Percentiles rank a stretch among this genome's conserved stretches.
phyloP scores from a whole-genome alignment of 2,888 invertebrate species.

The Stenolophus ochropezus region DNA sequence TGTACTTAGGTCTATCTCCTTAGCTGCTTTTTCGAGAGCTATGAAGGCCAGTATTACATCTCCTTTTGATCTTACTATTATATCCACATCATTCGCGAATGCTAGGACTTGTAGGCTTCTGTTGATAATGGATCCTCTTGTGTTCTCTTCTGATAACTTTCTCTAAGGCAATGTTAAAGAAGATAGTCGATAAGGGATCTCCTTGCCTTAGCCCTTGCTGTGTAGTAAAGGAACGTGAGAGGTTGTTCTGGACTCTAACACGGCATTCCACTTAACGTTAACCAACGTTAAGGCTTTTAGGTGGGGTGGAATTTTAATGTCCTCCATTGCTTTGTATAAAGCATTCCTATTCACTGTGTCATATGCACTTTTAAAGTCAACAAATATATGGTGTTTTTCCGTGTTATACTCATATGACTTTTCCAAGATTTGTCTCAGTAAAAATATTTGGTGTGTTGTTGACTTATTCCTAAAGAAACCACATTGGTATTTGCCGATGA shows the following conservation, averaged over 20 bases:
- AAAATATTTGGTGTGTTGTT: too few relatives aligned
- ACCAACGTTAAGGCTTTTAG: neutral
- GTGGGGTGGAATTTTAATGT: conserved; percentile 4
- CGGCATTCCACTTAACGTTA: neutral
- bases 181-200: neutral
- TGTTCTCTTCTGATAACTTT: neutral
- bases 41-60: neutral
- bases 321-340: neutral
- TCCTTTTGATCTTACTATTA: neutral
- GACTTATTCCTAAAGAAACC: neutral
- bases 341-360: neutral
- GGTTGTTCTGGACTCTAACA: neutral
- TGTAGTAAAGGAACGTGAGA: neutral
- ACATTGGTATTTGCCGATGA: neutral
- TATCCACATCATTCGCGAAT: neutral
- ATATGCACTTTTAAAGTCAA: conserved; percentile 52
- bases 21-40: neutral
- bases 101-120: conserved; percentile 4
- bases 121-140: neutral
- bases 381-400: conserved; percentile 40
- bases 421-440: too few relatives aligned
- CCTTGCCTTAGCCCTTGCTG: neutral
- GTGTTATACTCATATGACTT: conserved; percentile 28
- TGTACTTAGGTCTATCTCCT: conserved; percentile 6
- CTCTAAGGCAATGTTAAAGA: neutral